Evolutionary conservation across 2,888 invertebrate genomes (phyloP).

Genomic region (Operophtera brumata): DNA sequence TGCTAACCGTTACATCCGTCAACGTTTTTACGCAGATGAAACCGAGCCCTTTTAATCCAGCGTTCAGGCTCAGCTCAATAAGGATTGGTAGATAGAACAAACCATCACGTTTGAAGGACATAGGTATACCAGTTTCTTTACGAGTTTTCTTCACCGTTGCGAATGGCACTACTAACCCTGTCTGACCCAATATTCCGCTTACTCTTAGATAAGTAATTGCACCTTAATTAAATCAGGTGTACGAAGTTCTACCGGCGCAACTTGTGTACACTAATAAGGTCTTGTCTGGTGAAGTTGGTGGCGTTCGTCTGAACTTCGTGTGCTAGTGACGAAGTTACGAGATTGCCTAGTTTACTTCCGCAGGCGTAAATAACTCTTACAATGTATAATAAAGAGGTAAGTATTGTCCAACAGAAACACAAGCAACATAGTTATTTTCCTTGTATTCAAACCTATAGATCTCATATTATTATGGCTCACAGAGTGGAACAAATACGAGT

Average conservation of each 20-base stretch:
- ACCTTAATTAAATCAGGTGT: constrained; percentile 19
- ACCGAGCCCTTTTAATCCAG: too few relatives aligned
- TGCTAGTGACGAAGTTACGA: constrained; percentile 20
- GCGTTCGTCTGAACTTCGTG: constrained; percentile 16
- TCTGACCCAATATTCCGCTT: neutral
- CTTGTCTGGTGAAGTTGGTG: constrained; percentile 31
- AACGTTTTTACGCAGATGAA: too few relatives aligned
- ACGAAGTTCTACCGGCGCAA: constrained; percentile 11
- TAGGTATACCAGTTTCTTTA: too few relatives aligned
- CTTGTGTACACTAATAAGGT: constrained; percentile 28
- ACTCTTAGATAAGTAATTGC: neutral
- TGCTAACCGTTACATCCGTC: too few relatives aligned
- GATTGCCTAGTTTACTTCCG: constrained; percentile 6
- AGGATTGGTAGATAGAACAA: too few relatives aligned
- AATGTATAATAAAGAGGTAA: too few relatives aligned
- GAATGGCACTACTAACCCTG: too few relatives aligned
- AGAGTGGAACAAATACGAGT: neutral
- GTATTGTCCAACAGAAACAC: too few relatives aligned
- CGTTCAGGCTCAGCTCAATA: too few relatives aligned
- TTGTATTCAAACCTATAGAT: neutral
- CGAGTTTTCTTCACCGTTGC: too few relatives aligned
- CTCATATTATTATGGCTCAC: neutral
- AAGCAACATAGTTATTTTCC: neutral
- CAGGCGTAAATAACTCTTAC: too few relatives aligned
- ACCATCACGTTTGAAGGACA: too few relatives aligned